Conservation (phyloP, 1,140 invertebrate species). For the Antheraea mylitta region DNA sequence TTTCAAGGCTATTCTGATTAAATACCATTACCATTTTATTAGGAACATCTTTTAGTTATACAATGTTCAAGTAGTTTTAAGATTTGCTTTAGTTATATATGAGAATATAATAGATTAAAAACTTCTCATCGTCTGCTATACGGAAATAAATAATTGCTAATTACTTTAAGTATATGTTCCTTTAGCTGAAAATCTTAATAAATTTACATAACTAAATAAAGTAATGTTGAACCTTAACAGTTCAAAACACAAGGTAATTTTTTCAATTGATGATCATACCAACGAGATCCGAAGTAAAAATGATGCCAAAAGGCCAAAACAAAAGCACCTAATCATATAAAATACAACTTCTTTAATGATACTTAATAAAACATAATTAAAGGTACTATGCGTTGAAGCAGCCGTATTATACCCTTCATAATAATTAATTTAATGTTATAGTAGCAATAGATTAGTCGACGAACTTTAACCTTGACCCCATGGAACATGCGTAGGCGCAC, state of each 20-base stretch:
- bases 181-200: no score
- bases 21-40: no score
- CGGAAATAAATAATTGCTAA: no score
- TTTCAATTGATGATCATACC: not conserved
- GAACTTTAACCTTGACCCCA: not conserved
- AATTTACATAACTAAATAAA: no score
- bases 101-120: no score
- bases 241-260: not conserved
- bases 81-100: no score
- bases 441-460: not conserved
- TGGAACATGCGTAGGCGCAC: not conserved
- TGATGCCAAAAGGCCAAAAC: not conserved
- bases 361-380: not conserved
- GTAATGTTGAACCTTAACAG: no score
- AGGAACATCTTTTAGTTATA: no score
- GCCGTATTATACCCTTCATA: not conserved
- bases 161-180: no score
- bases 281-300: not conserved
- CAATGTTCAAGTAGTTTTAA: no score
- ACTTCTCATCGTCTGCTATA: no score
- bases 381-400: not conserved
- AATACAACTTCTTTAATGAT: not conserved
- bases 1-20: no score
- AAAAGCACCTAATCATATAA: not conserved
- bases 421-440: constrained; percentile 1